Conservation (phyloP, 2,888 invertebrate species). For the Chrysopilus asiliformis region DNA sequence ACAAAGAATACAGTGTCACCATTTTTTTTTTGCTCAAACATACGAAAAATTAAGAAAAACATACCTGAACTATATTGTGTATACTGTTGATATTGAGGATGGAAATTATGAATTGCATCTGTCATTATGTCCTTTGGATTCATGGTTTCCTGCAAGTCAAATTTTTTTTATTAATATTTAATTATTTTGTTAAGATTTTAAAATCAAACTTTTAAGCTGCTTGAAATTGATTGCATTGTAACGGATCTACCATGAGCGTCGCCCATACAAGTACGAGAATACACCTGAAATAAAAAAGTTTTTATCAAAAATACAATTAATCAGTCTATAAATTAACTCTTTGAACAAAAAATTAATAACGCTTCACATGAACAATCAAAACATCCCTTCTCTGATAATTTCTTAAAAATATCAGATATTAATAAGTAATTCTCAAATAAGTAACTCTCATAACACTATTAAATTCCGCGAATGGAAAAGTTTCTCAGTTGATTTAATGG, state of each 20-base stretch:
- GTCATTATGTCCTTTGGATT: constrained; percentile 99
- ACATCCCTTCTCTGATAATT: no score
- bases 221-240: constrained; percentile 98
- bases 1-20: neutral
- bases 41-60: neutral
- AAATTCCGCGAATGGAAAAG: no score
- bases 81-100: constrained; percentile 99
- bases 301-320: no score
- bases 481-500: no score
- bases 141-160: constrained; percentile 81
- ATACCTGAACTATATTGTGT: constrained; percentile 90
- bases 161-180: neutral
- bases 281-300: constrained; percentile 46
- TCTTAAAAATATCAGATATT: no score
- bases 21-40: no score
- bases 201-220: constrained; percentile 76
- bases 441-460: no score
- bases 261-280: constrained; percentile 65
- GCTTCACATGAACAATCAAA: no score
- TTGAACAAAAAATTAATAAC: no score
- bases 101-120: constrained; percentile 99
- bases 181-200: constrained; percentile 5
- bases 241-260: constrained; percentile 83
- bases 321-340: no score
- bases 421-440: no score